Base-by-base conservation (phyloP, 2,888 invertebrate genomes). In the Drosophila infuscata region DNA sequence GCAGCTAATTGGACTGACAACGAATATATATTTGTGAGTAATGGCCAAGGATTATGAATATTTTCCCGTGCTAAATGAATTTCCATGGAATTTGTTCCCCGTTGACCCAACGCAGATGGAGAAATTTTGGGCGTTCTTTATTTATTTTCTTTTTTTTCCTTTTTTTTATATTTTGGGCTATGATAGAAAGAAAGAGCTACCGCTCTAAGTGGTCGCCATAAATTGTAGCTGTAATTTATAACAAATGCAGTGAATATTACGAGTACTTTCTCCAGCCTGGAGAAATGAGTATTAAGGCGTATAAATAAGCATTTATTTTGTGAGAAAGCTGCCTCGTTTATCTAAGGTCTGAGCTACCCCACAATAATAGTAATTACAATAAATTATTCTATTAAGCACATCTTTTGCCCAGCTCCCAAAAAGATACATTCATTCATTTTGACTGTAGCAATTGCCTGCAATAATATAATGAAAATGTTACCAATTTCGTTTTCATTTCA, bases 1-100 rank as follows among this genome's bases (percentile, higher is more conserved):
- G 89, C 89, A 89, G 84, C 84, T 85, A 85, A 85, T 85, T 85
- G 89, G 84, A 89, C 89, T 89, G 84, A 85, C 89, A 85, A 88
- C 80, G 80, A 83, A 88, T 76, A 63, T 68, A 82, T 71, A 89
- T 89, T 84, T 84, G 83, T 84, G 84, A 84, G 89, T 84, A 89
- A 84, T 84, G 84, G 79, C 79, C 72, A 72, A 74, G 84, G 89
- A 84, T 84, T 84, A 84, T 89, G 89, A 84, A 84, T 81, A 71
- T 76, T 81, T 75, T 75, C 64, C 76, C 79, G 65, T 79, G 61
- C 61, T 75, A 78, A 82, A 81, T 75, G 61, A 60, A 72, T 83
- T 70, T 65, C 75, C 82, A 75, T 81, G 65, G 74, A 46, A 64
- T 69, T 65, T 56, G 41, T 38, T 57, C 17, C 41, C 41, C 56